Evolutionary conservation across 2,888 invertebrate species (phyloP), one percentile per base, ranked within the genome.

Genomic region (Plusia festucae): DNA sequence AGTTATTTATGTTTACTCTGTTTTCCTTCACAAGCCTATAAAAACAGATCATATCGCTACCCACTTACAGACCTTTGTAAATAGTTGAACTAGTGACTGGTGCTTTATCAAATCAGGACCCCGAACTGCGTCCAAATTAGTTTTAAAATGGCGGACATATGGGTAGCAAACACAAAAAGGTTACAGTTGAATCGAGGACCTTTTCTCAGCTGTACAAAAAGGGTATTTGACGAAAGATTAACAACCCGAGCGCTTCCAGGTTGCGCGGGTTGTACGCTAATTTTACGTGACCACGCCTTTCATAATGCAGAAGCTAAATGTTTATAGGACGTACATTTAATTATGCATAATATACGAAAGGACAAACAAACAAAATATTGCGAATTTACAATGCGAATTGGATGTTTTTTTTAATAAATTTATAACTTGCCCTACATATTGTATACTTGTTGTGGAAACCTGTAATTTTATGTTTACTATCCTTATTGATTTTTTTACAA

Each of bases 41-140:
- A 40, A 40, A n/a, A 40, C 40, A n/a, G 15, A n/a, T 15, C 4
- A 40, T n/a, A n/a, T 40, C 5, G 40, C 7, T 40, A 40, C 40
- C 40, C n/a, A 34, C 15, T 40, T 40, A 40, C 30, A 30, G 30
- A 30, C 40, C 40, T 40, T 40, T 40, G n/a, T 40, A 40, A 40
- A 40, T 40, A 40, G 40, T 40, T 40, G n/a, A 40, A 40, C 40
- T 40, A 40, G 34, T 34, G 34, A 34, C 40, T 40, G 40, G 40
- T 40, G 40, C 40, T 40, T 40, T 15, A 40, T 40, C 40, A 40
- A 40, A 40, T 40, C 40, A 40, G 40, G 40, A n/a, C n/a, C 40
- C 40, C 40, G 40, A n/a, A 40, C 40, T 40, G 40, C 40, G 40
- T 40, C 40, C n/a, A 40, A 40, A 40, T 40, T 40, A 40, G 40